These are phyloP conservation scores for Psephotus haematonotus DNA, from an alignment of 2,113 vertebrate genomes.

Conservation along the genomic window DNA sequence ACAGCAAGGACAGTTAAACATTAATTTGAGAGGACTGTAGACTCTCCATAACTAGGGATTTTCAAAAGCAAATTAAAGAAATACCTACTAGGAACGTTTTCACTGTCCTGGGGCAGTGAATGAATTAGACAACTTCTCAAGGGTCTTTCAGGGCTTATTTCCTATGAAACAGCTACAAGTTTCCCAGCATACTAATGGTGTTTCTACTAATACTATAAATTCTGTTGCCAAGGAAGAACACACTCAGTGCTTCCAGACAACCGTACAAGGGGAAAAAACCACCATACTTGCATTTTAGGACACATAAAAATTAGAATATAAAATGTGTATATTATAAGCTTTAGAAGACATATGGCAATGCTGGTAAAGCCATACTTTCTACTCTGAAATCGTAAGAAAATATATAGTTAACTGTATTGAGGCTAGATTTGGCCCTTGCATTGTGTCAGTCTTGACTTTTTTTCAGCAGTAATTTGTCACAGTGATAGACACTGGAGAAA, in stretches of 20 bases:
- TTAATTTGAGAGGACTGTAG: background rate
- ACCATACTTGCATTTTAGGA: background rate
- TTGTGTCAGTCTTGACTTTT: background rate
- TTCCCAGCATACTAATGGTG: background rate
- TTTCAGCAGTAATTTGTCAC: background rate
- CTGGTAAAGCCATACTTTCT: background rate
- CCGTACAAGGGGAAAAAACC: fast-evolving
- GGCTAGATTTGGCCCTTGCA: background rate
- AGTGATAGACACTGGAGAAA: background rate
- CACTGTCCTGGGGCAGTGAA: background rate
- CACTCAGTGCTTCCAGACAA: background rate
- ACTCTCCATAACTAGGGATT: background rate
- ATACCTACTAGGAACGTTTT: background rate
- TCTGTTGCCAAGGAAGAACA: background rate
- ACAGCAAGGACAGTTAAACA: background rate
- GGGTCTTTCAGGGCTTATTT: background rate
- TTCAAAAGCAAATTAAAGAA: background rate
- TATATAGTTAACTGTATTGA: background rate
- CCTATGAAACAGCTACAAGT: background rate
- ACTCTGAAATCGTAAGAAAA: background rate
- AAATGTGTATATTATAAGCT: background rate
- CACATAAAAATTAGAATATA: background rate
- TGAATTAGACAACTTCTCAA: background rate
- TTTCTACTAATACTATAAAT: background rate
- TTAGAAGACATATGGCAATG: background rate